Percentiles rank a stretch among this genome's conserved stretches.
Evolutionary conservation across 2,797 vertebrate genomes (phyloP).

Genomic region (Muraenolepis orangiensis): DNA sequence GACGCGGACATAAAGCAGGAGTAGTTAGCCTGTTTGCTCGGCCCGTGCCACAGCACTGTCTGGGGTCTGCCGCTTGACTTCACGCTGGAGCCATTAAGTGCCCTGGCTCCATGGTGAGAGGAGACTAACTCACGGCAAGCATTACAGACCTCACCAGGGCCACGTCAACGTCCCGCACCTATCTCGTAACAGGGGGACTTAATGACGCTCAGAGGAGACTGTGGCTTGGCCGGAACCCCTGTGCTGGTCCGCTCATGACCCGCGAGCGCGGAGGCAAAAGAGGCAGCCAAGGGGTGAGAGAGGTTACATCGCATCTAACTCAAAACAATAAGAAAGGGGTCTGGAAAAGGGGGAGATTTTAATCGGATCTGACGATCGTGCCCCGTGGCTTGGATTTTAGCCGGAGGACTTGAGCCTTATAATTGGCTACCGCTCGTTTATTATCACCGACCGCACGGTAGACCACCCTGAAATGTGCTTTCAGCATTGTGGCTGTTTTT

Average conservation of each 20-base stretch:
- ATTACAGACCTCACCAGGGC: background rate
- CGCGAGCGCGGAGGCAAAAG: background rate
- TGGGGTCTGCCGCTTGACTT: conserved; percentile 55
- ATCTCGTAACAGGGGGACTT: background rate
- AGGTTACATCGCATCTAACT: conserved; percentile 30
- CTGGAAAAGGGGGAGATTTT: conserved; percentile 38
- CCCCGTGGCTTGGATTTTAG: conserved; percentile 51
- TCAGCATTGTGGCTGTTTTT: background rate
- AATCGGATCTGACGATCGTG: conserved; percentile 41
- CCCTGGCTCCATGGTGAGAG: background rate
- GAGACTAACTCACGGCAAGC: background rate
- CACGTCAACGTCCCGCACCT: background rate
- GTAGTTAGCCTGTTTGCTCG: background rate
- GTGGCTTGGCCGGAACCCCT: background rate
- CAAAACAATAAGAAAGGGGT: conserved; percentile 38
- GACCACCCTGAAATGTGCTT: background rate
- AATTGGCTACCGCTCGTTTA: conserved; percentile 37
- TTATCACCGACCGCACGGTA: conserved; percentile 40
- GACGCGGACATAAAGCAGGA: background rate
- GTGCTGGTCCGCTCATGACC: background rate
- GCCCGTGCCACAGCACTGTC: conserved; percentile 30
- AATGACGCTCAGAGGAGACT: background rate
- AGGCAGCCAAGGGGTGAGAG: conserved; percentile 11
- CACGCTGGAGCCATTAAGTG: conserved; percentile 34
- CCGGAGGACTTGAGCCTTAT: conserved; percentile 38